Conservation (phyloP, 2,797 vertebrate species). For the Cryptoblepharus egeriae region DNA sequence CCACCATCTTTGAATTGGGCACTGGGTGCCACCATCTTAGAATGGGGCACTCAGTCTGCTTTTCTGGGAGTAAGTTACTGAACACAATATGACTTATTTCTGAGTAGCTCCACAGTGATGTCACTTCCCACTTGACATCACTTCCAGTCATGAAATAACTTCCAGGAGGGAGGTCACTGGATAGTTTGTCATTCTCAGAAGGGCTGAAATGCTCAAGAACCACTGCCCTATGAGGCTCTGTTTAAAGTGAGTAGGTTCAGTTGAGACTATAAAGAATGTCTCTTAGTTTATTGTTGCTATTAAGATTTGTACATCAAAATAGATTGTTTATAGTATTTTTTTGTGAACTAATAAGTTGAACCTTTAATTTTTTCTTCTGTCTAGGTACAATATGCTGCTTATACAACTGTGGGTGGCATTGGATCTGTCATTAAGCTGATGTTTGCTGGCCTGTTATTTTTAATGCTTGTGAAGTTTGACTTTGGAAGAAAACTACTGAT, state of each 20-base stretch:
- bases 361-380: not conserved
- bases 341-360: not conserved
- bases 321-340: not conserved
- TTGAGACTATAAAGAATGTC: not conserved
- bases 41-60: no score
- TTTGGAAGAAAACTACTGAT: constrained; percentile 90
- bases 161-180: no score
- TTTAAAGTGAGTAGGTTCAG: not conserved
- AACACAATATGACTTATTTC: no score
- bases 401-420: constrained; percentile 85
- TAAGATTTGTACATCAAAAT: not conserved
- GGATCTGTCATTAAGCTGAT: constrained; percentile 86
- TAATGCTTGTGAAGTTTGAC: constrained; percentile 88
- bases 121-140: no score
- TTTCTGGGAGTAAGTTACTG: no score
- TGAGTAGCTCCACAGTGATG: no score
- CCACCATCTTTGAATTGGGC: no score
- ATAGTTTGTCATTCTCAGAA: no score
- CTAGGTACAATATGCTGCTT: constrained; percentile 92
- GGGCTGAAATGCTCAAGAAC: no score
- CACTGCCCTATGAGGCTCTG: not conserved
- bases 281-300: not conserved
- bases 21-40: no score
- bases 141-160: no score
- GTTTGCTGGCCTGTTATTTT: constrained; percentile 90